These are phyloP conservation scores for Nothocercus julius DNA, from an alignment of 2,113 vertebrate species.

Conservation along the genomic window DNA sequence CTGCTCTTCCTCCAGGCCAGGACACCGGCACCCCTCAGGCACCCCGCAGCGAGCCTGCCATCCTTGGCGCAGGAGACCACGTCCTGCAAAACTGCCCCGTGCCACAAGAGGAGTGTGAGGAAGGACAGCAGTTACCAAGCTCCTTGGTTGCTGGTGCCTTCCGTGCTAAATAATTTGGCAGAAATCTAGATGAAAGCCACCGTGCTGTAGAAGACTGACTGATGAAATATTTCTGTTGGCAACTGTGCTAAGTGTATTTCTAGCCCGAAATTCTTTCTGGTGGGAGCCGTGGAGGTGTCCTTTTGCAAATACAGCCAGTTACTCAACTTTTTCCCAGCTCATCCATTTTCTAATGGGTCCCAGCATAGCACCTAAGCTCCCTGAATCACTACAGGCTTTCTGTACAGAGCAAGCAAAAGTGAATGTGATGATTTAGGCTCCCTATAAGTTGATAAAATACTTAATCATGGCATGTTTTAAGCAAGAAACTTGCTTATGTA, in stretches of 20 bases:
- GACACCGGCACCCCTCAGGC: not conserved
- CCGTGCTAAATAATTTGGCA: slow-evolving; percentile 2
- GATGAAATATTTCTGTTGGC: slow-evolving; percentile 51
- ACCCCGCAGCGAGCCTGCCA: not conserved
- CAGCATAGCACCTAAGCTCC: slow-evolving; percentile 22
- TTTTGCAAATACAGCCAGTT: slow-evolving; percentile 42
- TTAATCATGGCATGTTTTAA: not conserved
- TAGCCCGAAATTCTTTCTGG: slow-evolving; percentile 23
- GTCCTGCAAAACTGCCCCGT: not conserved
- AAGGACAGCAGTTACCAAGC: not conserved
- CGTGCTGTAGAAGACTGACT: slow-evolving; percentile 4
- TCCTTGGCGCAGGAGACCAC: not conserved
- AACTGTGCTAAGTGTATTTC: slow-evolving; percentile 34
- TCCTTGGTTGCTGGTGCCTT: slow-evolving; percentile 16
- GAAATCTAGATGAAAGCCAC: not conserved
- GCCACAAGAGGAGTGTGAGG: not conserved
- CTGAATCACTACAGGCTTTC: slow-evolving; percentile 33
- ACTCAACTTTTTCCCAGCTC: slow-evolving; percentile 6
- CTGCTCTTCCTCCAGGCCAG: accelerated
- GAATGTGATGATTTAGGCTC: not conserved
- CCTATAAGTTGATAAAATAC: not conserved
- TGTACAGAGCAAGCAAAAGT: slow-evolving; percentile 26
- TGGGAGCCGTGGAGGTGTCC: slow-evolving; percentile 44
- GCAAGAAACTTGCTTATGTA: not conserved
- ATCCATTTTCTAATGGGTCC: slow-evolving; percentile 23